Conservation (phyloP, 2,888 invertebrate species). For the Latheticus oryzae region DNA sequence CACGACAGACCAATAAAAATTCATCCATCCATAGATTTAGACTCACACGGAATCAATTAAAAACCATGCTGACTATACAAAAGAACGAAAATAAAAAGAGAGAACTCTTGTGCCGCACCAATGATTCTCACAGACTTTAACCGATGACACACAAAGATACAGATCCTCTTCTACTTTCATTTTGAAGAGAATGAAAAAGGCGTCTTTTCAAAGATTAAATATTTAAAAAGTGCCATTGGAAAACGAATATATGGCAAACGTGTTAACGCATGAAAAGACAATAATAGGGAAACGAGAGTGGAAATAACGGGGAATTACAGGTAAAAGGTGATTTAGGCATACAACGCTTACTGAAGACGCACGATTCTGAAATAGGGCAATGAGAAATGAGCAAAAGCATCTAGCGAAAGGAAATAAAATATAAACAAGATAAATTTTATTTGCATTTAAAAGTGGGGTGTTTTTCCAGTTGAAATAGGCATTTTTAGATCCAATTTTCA, state of each 20-base stretch:
- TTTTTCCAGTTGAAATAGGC: conserved; percentile 18
- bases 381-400: conserved; percentile 13
- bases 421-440: conserved; percentile 29
- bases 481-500: conserved; percentile 20
- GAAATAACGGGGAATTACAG: conserved; percentile 19
- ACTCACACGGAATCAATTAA: conserved; percentile 28
- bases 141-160: conserved; percentile 13
- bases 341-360: too few relatives aligned
- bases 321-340: background rate
- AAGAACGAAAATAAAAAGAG: conserved; percentile 8
- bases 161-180: background rate
- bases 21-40: conserved; percentile 2
- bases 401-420: conserved; percentile 12
- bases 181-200: too few relatives aligned
- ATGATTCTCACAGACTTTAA: too few relatives aligned
- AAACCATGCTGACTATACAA: conserved; percentile 22
- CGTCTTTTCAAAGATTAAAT: conserved; percentile 25
- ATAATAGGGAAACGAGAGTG: conserved; percentile 8
- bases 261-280: conserved; percentile 22
- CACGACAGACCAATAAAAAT: conserved; percentile 20
- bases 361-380: too few relatives aligned
- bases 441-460: conserved; percentile 15
- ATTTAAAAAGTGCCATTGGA: conserved; percentile 26
- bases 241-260: too few relatives aligned
- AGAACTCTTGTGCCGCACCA: background rate